Evolutionary conservation across 2,888 invertebrate genomes (phyloP), one percentile per base, ranked within the genome.

Genomic region (Molorchus minor): DNA sequence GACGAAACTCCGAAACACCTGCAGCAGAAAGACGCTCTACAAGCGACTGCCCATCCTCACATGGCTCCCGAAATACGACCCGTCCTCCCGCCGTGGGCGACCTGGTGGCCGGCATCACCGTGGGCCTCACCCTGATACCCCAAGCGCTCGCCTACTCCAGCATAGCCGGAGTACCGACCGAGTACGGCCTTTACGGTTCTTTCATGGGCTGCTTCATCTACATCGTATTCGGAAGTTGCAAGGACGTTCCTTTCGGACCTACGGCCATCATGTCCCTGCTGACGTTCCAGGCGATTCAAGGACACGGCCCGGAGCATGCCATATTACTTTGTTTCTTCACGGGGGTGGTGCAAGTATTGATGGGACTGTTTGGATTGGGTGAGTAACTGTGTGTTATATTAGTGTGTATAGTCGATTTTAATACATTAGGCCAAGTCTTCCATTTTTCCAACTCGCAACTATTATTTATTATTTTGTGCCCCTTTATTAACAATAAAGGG

Each of bases 141-240:
- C 96, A 96, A 81, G 91, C 91, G 7, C 82, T 93, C 58, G 92
- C 92, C 10, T 93, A 92, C 80, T 51, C 61, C 7, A 68, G 62
- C 44, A 69, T 71, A 56, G 70, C 69, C 7, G 70, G 91, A 15
- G 82, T 93, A 62, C 90, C 92, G 51, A 85, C 90, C 20, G 83
- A 88, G 90, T 92, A 93, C 81, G 97, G 96, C 29, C 84, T 97
- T 47, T 96, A 96, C 81, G 92, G 94, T 51, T 93, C 96, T n/a
- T 96, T 96, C 82, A 82, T 96, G 74, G 94, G 96, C 40, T 91
- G 92, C 78, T 91, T 96, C 80, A 84, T 96, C 61, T 97, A 97
- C 83, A 91, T 93, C 71, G 82, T 96, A 68, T 86, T 97, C 70
- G 96, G 96, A 43, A 94, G 94, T 64, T 93, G 94, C 77, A 94